phyloP scores from a whole-genome alignment of 2,797 vertebrate genomes.

The Gila robusta region DNA sequence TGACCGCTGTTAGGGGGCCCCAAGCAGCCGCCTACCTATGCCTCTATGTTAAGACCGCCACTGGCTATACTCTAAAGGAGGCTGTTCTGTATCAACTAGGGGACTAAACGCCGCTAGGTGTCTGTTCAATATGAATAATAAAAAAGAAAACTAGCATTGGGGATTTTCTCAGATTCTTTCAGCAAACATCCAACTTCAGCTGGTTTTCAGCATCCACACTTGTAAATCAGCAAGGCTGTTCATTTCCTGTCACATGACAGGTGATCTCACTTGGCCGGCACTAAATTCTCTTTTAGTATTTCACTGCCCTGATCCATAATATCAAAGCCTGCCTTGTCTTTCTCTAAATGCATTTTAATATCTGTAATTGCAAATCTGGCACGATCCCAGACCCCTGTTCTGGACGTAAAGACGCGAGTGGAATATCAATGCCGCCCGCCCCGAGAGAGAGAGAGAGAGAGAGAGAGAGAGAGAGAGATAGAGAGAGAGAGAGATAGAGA shows the following conservation, averaged over 20 bases:
- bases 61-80: no score
- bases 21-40: no score
- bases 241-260: constrained; percentile 5
- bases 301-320: constrained; percentile 18
- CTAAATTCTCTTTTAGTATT: constrained; percentile 63
- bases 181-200: background rate
- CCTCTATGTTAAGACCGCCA: no score
- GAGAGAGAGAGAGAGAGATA: constrained; percentile 53
- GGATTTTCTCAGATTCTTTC: no score
- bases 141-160: no score
- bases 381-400: constrained; percentile 70
- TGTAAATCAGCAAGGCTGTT: background rate
- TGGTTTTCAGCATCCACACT: background rate
- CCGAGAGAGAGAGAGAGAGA: constrained; percentile 1
- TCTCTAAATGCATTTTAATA: constrained; percentile 51
- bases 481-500: constrained; percentile 46
- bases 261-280: constrained; percentile 23
- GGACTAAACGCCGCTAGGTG: no score
- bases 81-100: no score
- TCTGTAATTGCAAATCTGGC: constrained; percentile 78
- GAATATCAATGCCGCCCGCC: constrained; percentile 75
- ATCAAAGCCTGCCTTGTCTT: constrained; percentile 12
- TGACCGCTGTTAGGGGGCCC: no score
- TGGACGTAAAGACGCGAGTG: constrained; percentile 69
- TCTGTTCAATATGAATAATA: no score